Percentiles rank a stretch among this genome's conserved stretches.
phyloP scores from a whole-genome alignment of 2,113 vertebrate genomes.

The Menidia beryllina region DNA sequence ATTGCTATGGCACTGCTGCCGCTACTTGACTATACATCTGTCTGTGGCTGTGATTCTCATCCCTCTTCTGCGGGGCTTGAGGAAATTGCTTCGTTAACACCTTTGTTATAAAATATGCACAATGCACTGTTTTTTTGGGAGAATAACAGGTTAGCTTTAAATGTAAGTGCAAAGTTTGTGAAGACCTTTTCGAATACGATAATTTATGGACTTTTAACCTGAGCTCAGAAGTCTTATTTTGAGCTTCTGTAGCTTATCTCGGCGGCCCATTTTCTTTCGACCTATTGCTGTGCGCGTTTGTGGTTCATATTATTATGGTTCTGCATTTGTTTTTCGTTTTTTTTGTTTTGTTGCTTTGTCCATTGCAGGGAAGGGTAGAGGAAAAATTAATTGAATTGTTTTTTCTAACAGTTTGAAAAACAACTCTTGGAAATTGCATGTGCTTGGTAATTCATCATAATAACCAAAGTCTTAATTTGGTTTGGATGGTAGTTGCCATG shows the following conservation, averaged over 20 bases:
- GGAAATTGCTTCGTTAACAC: constrained; percentile 9
- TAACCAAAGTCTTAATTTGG: constrained; percentile 55
- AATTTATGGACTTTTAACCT: constrained; percentile 17
- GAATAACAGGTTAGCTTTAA: constrained; percentile 10
- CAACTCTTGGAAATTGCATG: constrained; percentile 52
- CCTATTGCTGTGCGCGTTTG: background rate
- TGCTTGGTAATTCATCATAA: constrained; percentile 55
- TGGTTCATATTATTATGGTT: background rate
- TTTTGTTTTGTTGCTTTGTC: constrained; percentile 39
- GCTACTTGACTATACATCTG: background rate
- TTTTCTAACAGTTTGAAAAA: constrained; percentile 52
- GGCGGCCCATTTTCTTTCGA: background rate
- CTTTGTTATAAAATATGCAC: constrained; percentile 9
- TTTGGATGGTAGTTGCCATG: constrained; percentile 32
- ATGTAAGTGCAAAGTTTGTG: constrained; percentile 11
- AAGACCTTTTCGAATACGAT: constrained; percentile 7
- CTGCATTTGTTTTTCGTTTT: background rate
- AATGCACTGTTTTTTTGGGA: constrained; percentile 1
- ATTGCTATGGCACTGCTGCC: background rate
- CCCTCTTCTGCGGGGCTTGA: constrained; percentile 1
- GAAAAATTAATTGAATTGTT: constrained; percentile 43
- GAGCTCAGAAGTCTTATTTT: constrained; percentile 29
- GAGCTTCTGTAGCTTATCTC: constrained; percentile 38
- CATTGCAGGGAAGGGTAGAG: constrained; percentile 21
- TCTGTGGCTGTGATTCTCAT: background rate